phyloP scores from a whole-genome alignment of 2,113 vertebrate genomes.

The Dicrurus megarhynchus region DNA sequence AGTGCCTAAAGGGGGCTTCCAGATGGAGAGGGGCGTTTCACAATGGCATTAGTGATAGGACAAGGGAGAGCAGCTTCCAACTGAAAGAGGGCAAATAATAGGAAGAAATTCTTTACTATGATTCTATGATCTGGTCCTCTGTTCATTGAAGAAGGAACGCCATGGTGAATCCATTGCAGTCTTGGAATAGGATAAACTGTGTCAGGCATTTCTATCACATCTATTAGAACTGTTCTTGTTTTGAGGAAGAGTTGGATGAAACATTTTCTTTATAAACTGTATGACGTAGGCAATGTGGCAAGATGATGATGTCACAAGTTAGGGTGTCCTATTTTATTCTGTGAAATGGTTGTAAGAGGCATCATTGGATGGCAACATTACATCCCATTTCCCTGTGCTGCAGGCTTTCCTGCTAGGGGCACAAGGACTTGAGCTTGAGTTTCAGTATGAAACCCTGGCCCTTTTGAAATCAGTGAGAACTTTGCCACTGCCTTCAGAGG shows the following conservation, averaged over 20 bases:
- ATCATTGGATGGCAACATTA: neutral
- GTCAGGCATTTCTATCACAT: neutral
- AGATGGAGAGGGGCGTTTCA: neutral
- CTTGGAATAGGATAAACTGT: neutral
- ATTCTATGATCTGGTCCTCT: neutral
- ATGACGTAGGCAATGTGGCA: neutral
- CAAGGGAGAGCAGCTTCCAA: neutral
- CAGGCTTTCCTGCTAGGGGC: neutral
- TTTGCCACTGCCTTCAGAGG: neutral
- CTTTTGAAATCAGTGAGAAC: slow-evolving; percentile 27
- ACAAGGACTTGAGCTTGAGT: neutral
- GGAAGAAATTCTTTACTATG: neutral
- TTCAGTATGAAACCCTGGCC: neutral
- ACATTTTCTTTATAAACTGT: neutral
- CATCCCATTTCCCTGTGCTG: neutral
- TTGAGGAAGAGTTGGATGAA: neutral
- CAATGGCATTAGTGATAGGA: neutral
- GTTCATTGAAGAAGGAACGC: neutral
- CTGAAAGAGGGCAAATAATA: neutral
- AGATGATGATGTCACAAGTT: neutral
- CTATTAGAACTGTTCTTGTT: neutral
- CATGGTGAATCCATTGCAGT: neutral
- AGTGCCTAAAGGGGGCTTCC: neutral
- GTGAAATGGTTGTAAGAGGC: neutral
- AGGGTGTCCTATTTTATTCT: neutral